phyloP scores from a whole-genome alignment of 2,113 vertebrate genomes.

The Thymallus thymallus region DNA sequence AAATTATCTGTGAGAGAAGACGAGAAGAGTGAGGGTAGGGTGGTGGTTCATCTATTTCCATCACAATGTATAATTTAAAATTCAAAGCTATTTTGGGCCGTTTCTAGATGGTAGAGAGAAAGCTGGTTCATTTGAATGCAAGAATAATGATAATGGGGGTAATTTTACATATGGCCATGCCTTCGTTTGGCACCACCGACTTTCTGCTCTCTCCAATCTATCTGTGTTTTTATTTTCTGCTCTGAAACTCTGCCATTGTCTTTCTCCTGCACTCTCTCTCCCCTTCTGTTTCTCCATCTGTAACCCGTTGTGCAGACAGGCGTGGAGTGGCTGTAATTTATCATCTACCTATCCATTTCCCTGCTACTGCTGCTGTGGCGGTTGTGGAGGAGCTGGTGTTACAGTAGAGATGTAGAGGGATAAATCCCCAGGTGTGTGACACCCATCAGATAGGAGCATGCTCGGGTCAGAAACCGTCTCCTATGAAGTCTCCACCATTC shows the following conservation, averaged over 20 bases:
- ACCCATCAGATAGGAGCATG: conserved; percentile 33
- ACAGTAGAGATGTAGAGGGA: neutral
- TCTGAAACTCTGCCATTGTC: conserved; percentile 23
- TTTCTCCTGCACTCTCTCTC: conserved; percentile 8
- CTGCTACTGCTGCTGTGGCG: too few relatives aligned
- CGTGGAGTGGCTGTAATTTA: conserved; percentile 24
- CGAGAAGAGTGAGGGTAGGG: conserved; percentile 18
- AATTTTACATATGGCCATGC: conserved; percentile 52
- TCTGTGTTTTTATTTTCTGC: conserved; percentile 14
- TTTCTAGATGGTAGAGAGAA: conserved; percentile 51
- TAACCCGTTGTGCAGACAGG: conserved; percentile 38
- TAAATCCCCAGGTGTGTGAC: conserved; percentile 22
- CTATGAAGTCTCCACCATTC: conserved; percentile 31
- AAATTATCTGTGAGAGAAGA: neutral
- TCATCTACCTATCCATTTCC: neutral
- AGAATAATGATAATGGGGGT: conserved; percentile 57
- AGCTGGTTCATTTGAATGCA: conserved; percentile 6
- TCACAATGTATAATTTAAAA: conserved; percentile 68
- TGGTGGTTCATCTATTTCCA: conserved; percentile 57
- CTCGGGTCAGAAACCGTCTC: conserved; percentile 25
- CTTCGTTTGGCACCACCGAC: conserved; percentile 52
- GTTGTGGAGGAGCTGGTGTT: conserved; percentile 30
- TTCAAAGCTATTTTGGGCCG: conserved; percentile 57
- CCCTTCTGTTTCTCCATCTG: conserved; percentile 22
- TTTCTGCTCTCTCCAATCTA: conserved; percentile 32